Conservation (phyloP, 1,140 invertebrate species). For the Grapholita molesta region DNA sequence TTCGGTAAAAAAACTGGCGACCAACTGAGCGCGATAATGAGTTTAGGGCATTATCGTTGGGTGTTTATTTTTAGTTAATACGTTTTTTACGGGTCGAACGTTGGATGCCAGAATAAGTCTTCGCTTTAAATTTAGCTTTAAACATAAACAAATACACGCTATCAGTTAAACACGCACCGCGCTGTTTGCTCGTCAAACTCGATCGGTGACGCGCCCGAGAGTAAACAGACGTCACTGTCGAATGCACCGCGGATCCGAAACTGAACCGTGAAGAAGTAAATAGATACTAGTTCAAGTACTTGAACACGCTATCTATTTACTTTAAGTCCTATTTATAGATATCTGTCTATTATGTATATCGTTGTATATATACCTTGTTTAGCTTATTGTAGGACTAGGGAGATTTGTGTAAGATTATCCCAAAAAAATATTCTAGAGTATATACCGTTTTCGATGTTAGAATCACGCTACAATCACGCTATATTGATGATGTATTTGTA, state of each 20-base stretch:
- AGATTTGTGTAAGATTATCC: too few species aligned
- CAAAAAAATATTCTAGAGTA: too few species aligned
- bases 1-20: background rate
- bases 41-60: background rate
- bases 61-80: background rate
- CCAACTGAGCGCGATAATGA: slow-evolving; percentile 1
- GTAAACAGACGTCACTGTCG: background rate
- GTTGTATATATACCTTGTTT: too few species aligned
- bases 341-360: too few species aligned
- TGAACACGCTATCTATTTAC: too few species aligned
- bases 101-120: background rate
- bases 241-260: background rate
- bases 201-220: background rate
- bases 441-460: too few species aligned
- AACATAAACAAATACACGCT: background rate
- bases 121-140: background rate
- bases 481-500: too few species aligned
- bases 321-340: too few species aligned
- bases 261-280: background rate
- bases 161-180: background rate
- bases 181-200: background rate
- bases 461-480: too few species aligned
- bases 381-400: too few species aligned
- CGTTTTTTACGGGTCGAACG: background rate
- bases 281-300: too few species aligned